Evolutionary conservation across 2,888 invertebrate species (phyloP), one percentile per base, ranked within the genome.

Genomic region (Antheraea assamensis): DNA sequence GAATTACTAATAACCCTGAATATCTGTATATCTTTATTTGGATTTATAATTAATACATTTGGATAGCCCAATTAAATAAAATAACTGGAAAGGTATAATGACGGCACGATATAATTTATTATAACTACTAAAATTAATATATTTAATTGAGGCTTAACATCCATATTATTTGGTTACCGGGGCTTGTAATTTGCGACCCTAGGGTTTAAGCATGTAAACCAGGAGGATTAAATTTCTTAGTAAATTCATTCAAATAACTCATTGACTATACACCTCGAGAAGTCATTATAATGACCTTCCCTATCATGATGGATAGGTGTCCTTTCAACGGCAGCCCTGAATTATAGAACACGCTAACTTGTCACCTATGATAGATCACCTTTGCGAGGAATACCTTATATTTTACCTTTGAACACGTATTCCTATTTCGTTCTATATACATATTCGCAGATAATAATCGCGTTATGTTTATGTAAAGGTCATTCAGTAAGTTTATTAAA

Each of bases 271-370:
- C 15, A 61, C 24, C 13, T 27, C 27, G 24, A 61, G 24, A 61
- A 10, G 19, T 27, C 27, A 31, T 66, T 35, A 21, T 24, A 66
- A 21, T 31, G 21, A 66, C 17, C 66, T 31, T 30, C 31, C 13
- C 35, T 31, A 10, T 35, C 35, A 76, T 80, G 80, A 81, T 82
- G 77, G 76, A 81, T 80, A 76, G 75, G 73, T 70, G 71, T 71
- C 71, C 71, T 27, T 74, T 74, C 77, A 80, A 76, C 73, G 74
- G 70, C 66, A 47, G 61, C 70, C 42, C 47, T 74, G 35, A 76
- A 77, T 75, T 74, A 68, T 72, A 71, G 72, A 75, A 72, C 73
- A 76, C 74, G 58, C 68, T 64, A 75, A 73, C 70, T 76, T 70
- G 75, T 76, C 75, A 74, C 72, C 35, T 72, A 72, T 78, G 76